phyloP scores from a whole-genome alignment of 2,888 invertebrate genomes.

The Lydus trimaculatus region DNA sequence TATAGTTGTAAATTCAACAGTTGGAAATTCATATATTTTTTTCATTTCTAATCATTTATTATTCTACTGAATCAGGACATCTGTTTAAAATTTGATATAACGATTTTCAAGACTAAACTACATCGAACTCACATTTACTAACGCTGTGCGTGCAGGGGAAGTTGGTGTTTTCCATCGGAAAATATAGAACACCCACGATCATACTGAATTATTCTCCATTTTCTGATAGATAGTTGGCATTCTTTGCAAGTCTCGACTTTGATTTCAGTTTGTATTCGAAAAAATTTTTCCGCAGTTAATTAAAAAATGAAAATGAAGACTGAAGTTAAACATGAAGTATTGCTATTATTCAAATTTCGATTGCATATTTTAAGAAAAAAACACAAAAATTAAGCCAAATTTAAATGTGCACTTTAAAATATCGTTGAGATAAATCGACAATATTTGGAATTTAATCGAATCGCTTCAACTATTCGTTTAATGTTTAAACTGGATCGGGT shows the following conservation, averaged over 20 bases:
- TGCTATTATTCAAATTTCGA: too few species aligned
- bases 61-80: neutral
- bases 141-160: neutral
- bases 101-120: neutral
- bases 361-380: too few species aligned
- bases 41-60: neutral
- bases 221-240: too few species aligned
- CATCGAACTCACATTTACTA: neutral
- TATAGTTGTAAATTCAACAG: too few species aligned
- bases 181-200: neutral
- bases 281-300: too few species aligned
- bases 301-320: too few species aligned
- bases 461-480: constrained; percentile 35
- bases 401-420: neutral
- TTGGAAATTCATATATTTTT: too few species aligned
- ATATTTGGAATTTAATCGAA: constrained; percentile 27
- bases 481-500: constrained; percentile 31
- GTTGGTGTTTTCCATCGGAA: neutral
- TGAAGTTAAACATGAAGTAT: too few species aligned
- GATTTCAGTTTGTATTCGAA: too few species aligned
- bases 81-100: neutral
- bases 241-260: too few species aligned
- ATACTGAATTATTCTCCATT: neutral
- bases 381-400: too few species aligned
- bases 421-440: neutral